These are phyloP conservation scores for Collichthys lucidus DNA, from an alignment of 2,113 vertebrate species.

Conservation along the genomic window DNA sequence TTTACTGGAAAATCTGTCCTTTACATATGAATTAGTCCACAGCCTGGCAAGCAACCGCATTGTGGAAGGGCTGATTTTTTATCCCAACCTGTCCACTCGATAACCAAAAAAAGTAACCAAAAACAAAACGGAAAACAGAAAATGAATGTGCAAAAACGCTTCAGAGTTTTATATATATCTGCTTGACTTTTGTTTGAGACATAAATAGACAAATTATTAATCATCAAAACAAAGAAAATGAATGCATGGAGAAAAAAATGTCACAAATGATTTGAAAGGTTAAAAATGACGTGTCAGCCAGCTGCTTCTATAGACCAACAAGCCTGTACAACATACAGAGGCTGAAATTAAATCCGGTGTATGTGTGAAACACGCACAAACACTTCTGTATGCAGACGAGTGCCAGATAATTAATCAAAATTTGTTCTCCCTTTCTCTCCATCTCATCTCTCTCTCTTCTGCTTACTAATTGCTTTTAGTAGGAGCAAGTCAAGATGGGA, in stretches of 20 bases:
- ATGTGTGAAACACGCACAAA: background rate
- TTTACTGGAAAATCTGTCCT: too few species aligned
- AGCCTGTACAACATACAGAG: background rate
- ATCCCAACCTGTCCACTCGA: too few species aligned
- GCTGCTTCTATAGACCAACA: too few species aligned
- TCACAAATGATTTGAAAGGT: background rate
- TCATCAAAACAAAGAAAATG: background rate
- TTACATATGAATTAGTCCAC: too few species aligned
- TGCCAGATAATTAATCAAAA: conserved; percentile 35
- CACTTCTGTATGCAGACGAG: background rate
- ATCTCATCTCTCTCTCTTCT: background rate
- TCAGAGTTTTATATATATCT: too few species aligned
- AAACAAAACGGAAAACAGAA: too few species aligned
- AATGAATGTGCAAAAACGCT: too few species aligned
- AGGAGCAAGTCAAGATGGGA: conserved; percentile 8
- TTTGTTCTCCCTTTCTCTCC: conserved; percentile 10
- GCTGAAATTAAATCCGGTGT: background rate
- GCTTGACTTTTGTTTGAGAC: background rate
- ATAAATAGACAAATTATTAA: background rate
- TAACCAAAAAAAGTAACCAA: too few species aligned
- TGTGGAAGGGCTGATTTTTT: too few species aligned
- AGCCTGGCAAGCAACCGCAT: too few species aligned
- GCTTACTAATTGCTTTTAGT: conserved; percentile 38
- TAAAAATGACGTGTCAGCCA: background rate
- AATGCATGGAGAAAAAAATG: background rate